These are phyloP conservation scores for Osmerus eperlanus DNA, from an alignment of 2,113 vertebrate genomes.

Conservation along the genomic window DNA sequence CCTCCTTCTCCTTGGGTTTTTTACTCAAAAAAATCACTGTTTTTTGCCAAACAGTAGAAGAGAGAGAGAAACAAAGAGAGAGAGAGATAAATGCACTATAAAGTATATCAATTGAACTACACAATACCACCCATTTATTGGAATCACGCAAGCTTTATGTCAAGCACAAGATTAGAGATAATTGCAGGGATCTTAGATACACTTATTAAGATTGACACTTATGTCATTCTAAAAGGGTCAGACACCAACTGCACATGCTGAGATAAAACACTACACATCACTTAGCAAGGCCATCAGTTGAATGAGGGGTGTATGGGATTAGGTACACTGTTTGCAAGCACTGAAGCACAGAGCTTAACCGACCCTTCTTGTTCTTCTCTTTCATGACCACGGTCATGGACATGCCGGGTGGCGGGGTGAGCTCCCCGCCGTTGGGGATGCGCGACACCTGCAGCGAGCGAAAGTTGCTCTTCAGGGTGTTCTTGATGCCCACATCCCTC, in stretches of 20 bases:
- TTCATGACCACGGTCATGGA: conserved; percentile 93
- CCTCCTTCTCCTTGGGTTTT: conserved; percentile 82
- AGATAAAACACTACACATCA: no score
- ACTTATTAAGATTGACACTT: no score
- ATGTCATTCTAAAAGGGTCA: no score
- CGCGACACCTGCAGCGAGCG: conserved; percentile 90
- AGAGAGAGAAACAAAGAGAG: background rate
- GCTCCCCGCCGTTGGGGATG: conserved; percentile 80
- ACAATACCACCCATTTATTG: no score
- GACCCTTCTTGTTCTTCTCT: conserved; percentile 90
- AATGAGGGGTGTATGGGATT: no score
- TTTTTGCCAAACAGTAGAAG: background rate
- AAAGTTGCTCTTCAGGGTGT: conserved; percentile 92
- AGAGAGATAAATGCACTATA: background rate
- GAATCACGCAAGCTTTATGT: no score
- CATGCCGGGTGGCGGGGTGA: conserved; percentile 83
- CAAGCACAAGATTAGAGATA: no score
- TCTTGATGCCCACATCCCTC: conserved; percentile 79
- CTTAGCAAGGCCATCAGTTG: no score
- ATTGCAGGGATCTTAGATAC: no score
- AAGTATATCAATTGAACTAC: no score
- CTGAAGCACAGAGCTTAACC: background rate
- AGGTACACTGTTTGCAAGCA: no score
- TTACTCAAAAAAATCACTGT: conserved; percentile 76
- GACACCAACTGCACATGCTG: no score